Base-by-base conservation (phyloP, 2,113 vertebrate species). In the Bujurquina vittata region DNA sequence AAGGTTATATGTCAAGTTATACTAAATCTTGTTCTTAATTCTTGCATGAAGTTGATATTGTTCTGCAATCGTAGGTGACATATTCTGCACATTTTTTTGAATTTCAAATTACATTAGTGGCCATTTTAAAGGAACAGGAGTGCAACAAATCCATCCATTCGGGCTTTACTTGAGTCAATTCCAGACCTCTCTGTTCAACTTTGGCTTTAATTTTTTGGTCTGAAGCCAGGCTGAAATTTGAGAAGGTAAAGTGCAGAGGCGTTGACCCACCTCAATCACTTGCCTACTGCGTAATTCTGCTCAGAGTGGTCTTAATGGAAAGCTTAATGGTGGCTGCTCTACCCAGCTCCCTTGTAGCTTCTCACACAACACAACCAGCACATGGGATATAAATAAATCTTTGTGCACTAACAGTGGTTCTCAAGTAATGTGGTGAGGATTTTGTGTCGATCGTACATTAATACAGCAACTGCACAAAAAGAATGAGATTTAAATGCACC, bases 221-320 rank as follows among this genome's bases (percentile, higher is more conserved):
- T 1, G 37, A 83, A n/a, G 23, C 29, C 3, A 0, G 31, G 40
- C 26, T 75, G 87, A 86, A 85, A 91, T 57, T 59, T 14, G n/a
- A 79, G 58, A 81, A 58, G 67, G 5, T 63, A 79, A 82, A 87
- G 81, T 86, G 79, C 61, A 67, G 60, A 56, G 67, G 18, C 58
- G 8, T 83, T 72, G 49, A 5, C 2, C 43, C 17, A 60, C 84
- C 40, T 82, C 54, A 20, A 37, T 79, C 15, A 59, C 17, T 58
- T 87, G 72, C 80, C 75, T 67, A 43, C 58, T 46, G 31, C 23
- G 4, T 63, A 52, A 20, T 55, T 81, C 37, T 63, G 55, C 76
- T 77, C 23, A 14, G 22, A 90, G 74, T 85, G 84, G 49, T 75
- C 77, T 85, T 88, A 90, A 88, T 90, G 85, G 79, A 37, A 77